These are phyloP conservation scores for Watsonalla cultraria DNA, from an alignment of 2,888 invertebrate genomes.

Conservation along the genomic window DNA sequence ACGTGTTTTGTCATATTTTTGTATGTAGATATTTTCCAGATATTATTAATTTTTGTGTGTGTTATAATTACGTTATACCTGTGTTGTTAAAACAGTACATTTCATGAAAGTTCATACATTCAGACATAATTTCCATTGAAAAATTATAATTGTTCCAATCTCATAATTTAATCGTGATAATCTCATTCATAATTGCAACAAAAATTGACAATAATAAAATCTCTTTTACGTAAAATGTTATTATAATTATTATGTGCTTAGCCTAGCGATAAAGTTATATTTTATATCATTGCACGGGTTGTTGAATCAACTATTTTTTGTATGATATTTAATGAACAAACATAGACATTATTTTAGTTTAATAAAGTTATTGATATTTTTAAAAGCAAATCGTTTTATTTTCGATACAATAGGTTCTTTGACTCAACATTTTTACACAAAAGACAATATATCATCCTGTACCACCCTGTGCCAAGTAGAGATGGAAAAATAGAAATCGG, in stretches of 20 bases:
- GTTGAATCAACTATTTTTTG: conserved; percentile 44
- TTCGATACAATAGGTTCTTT: neutral
- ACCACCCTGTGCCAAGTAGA: conserved; percentile 27
- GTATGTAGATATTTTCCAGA: neutral
- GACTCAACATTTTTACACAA: neutral
- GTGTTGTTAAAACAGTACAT: neutral
- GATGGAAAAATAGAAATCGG: conserved; percentile 11
- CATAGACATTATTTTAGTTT: conserved; percentile 37
- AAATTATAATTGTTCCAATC: neutral
- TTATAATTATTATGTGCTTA: neutral
- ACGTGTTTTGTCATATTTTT: neutral
- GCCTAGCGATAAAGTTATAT: conserved; percentile 1
- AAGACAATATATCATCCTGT: conserved; percentile 14
- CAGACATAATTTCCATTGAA: neutral
- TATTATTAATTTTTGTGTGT: neutral
- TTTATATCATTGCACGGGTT: conserved; percentile 22
- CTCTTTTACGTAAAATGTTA: conserved; percentile 1
- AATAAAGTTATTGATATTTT: conserved; percentile 54
- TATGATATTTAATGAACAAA: conserved; percentile 27
- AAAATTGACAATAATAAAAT: neutral
- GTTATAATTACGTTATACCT: neutral
- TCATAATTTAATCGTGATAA: neutral
- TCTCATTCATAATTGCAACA: neutral
- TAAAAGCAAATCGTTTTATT: conserved; percentile 5
- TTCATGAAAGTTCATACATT: neutral